phyloP scores from a whole-genome alignment of 2,797 vertebrate genomes.

The Hemitrygon akajei region DNA sequence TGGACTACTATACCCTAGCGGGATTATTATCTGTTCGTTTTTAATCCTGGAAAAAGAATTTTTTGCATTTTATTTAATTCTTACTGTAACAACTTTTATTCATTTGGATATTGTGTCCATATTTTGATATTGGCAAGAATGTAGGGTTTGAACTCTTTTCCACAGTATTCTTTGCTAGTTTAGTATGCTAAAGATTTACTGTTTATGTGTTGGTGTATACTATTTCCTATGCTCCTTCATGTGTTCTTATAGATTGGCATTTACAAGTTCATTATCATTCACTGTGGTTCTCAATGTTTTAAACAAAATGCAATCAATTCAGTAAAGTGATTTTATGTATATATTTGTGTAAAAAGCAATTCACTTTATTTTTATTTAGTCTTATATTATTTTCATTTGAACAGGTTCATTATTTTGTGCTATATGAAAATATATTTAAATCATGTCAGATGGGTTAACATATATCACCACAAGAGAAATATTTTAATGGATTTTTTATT shows the following conservation, averaged over 20 bases:
- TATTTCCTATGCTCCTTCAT: too few relatives aligned
- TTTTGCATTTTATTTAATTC: neutral
- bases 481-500: too few relatives aligned
- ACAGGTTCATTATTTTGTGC: neutral
- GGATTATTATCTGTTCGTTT: neutral
- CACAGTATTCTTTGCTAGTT: neutral
- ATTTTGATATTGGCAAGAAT: neutral
- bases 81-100: neutral
- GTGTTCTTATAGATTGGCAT: too few relatives aligned
- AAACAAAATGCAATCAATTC: neutral
- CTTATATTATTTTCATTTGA: neutral
- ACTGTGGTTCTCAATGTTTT: neutral
- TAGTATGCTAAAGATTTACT: neutral
- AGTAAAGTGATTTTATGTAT: neutral
- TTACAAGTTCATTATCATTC: neutral
- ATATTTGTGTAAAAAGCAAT: neutral
- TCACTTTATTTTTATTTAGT: neutral
- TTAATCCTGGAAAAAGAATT: neutral
- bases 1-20: neutral
- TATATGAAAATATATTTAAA: neutral
- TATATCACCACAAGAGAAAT: neutral
- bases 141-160: neutral
- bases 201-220: neutral
- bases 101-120: neutral
- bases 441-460: neutral